Percentiles rank a stretch among this genome's conserved stretches.
Conservation (phyloP, 2,797 vertebrate species). For the Micromesistius poutassou region DNA sequence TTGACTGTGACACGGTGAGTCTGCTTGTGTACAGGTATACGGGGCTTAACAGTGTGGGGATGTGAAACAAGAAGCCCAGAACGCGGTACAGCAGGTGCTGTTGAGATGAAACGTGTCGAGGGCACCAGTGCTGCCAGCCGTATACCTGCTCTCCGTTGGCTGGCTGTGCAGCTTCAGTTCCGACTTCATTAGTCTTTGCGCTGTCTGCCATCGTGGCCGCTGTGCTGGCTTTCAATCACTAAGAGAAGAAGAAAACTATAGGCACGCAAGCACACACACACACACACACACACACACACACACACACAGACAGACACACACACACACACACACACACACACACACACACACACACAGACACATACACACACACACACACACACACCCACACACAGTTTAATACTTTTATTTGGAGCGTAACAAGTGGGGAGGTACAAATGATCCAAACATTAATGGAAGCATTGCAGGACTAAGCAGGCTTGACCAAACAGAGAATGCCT, state of each 20-base stretch:
- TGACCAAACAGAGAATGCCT: too few species aligned
- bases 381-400: conserved; percentile 10
- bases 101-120: background rate
- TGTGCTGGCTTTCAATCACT: conserved; percentile 55
- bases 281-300: background rate
- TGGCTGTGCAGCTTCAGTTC: conserved; percentile 40
- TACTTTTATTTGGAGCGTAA: too few species aligned
- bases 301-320: background rate
- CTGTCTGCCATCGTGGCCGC: conserved; percentile 68
- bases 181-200: conserved; percentile 51
- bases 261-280: conserved; percentile 22
- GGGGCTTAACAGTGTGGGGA: background rate
- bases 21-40: background rate
- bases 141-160: background rate
- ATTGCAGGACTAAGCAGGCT: too few species aligned
- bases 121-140: background rate
- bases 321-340: conserved; percentile 1
- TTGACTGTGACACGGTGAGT: too few species aligned
- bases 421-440: too few species aligned
- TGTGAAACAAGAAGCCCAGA: background rate
- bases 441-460: too few species aligned
- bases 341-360: conserved; percentile 34
- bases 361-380: conserved; percentile 36
- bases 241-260: conserved; percentile 38
- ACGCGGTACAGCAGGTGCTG: background rate